Evolutionary conservation across 2,888 invertebrate species (phyloP).

Genomic region (Brachypalpus laphriformis): DNA sequence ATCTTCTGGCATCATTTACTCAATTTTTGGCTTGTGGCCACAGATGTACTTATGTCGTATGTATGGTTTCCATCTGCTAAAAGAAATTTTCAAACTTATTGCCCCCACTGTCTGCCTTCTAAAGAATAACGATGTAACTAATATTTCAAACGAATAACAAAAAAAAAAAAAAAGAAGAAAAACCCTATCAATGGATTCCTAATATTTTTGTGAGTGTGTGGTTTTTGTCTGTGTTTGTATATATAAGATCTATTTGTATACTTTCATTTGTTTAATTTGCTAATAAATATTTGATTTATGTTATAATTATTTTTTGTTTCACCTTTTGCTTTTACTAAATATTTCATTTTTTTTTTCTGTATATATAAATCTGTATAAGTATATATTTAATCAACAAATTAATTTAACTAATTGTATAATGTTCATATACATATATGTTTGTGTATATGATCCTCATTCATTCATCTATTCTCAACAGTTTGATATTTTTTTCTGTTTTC

Average conservation of each 20-base stretch:
- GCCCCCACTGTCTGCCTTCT: not conserved
- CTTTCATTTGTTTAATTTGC: slow-evolving; percentile 72
- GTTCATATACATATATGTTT: slow-evolving; percentile 72
- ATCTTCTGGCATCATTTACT: too few species aligned
- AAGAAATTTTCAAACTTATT: too few species aligned
- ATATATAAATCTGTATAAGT: slow-evolving; percentile 75
- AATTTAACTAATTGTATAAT: slow-evolving; percentile 74
- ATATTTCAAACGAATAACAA: not conserved
- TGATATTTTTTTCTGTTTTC: slow-evolving; percentile 51
- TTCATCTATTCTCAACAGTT: slow-evolving; percentile 69
- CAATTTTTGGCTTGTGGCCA: too few species aligned
- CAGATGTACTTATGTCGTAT: too few species aligned
- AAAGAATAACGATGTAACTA: not conserved
- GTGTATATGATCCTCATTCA: slow-evolving; percentile 71
- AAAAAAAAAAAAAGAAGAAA: not conserved
- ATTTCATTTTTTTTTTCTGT: slow-evolving; percentile 73
- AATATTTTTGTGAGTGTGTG: slow-evolving; percentile 30
- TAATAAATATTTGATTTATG: slow-evolving; percentile 74
- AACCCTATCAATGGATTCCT: slow-evolving; percentile 27
- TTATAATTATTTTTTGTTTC: slow-evolving; percentile 67
- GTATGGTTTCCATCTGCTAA: too few species aligned
- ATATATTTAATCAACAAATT: slow-evolving; percentile 75
- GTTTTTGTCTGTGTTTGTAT: slow-evolving; percentile 52
- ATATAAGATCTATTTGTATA: slow-evolving; percentile 73
- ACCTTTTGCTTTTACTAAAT: slow-evolving; percentile 57